Evolutionary conservation across 1,140 invertebrate genomes (phyloP).

Genomic region (Bradynema listronoti): DNA sequence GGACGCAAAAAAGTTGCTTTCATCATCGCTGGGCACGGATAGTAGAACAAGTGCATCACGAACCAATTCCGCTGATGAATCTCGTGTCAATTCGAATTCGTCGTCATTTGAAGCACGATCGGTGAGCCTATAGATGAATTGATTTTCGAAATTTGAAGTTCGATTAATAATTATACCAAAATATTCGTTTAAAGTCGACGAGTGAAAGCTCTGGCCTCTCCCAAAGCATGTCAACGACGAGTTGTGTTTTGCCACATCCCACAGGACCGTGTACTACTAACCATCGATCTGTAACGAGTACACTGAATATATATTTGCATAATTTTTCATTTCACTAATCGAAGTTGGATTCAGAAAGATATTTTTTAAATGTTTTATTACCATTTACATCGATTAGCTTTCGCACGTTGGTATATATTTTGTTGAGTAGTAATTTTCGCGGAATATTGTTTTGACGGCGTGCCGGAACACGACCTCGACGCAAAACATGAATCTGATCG

Average conservation of each 20-base stretch:
- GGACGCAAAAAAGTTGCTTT: too few species aligned
- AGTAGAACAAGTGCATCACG: conserved; percentile 6
- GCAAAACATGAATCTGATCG: not conserved
- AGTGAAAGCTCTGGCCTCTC: conserved; percentile 3
- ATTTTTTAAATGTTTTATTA: too few species aligned
- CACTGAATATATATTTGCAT: too few species aligned
- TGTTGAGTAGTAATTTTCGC: too few species aligned
- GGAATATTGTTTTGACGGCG: not conserved
- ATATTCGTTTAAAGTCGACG: conserved; percentile 5
- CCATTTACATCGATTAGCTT: too few species aligned
- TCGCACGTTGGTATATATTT: too few species aligned
- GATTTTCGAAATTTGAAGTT: conserved; percentile 3
- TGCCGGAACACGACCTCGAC: conserved; percentile 7
- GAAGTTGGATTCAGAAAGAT: too few species aligned
- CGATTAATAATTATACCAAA: conserved; percentile 9
- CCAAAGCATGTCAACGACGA: conserved; percentile 9
- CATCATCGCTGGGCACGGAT: not conserved
- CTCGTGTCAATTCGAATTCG: too few species aligned
- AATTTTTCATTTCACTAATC: too few species aligned
- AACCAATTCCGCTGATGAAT: conserved; percentile 4
- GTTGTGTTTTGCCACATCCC: conserved; percentile 8
- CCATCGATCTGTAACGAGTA: too few species aligned
- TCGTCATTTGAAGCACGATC: conserved; percentile 4
- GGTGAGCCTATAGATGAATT: conserved; percentile 13
- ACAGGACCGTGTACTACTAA: conserved; percentile 11